Conservation (phyloP, 2,888 invertebrate genomes). For the Himalopsyche anomala region DNA sequence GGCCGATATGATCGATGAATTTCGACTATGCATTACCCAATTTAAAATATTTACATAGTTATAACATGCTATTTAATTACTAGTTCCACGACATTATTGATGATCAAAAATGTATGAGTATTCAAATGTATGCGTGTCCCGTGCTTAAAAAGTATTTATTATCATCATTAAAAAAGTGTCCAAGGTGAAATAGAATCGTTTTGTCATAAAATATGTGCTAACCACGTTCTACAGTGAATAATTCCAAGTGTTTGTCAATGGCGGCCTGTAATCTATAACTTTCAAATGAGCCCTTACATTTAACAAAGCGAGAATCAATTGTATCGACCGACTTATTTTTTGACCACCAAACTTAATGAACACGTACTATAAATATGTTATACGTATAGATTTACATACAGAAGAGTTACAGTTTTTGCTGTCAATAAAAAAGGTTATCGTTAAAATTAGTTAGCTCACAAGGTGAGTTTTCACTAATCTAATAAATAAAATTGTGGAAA, state of each 20-base stretch:
- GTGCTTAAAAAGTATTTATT: conserved; percentile 18
- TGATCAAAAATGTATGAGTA: neutral
- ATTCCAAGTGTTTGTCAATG: conserved; percentile 22
- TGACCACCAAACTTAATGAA: conserved; percentile 7
- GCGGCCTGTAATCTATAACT: conserved; percentile 21
- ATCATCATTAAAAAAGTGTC: conserved; percentile 28
- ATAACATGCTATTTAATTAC: conserved; percentile 24
- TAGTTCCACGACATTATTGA: neutral
- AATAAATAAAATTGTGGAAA: too few relatives aligned
- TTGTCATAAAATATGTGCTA: conserved; percentile 29
- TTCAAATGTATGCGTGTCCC: neutral
- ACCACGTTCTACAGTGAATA: conserved; percentile 21
- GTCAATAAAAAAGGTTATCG: too few relatives aligned
- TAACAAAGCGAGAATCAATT: conserved; percentile 39
- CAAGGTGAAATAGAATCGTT: conserved; percentile 21
- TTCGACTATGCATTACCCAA: neutral
- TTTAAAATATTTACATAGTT: neutral
- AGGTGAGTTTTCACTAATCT: too few relatives aligned
- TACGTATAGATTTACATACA: neutral
- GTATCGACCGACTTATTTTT: conserved; percentile 22
- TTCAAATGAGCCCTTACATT: conserved; percentile 34
- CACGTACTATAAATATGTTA: neutral
- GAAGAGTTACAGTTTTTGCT: too few relatives aligned
- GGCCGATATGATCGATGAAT: neutral
- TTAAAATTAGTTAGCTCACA: too few relatives aligned